These are phyloP conservation scores for western clawed frog (Xenopus tropicalis) DNA, from an alignment of 2,113 vertebrate genomes.

Conservation along the genomic window DNA sequence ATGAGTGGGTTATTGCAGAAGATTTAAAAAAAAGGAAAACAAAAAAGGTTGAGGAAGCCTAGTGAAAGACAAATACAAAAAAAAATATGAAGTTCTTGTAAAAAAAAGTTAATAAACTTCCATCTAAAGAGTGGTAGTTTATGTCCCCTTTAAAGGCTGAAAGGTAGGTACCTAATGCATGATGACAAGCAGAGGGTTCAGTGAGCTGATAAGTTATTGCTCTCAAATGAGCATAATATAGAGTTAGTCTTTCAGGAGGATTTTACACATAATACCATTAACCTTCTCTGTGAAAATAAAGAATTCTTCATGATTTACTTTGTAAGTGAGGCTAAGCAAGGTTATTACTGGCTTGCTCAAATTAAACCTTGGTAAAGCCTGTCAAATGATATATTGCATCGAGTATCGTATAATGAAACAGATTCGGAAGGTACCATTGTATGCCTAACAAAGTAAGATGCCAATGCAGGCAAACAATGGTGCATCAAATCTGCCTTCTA, in stretches of 20 bases:
- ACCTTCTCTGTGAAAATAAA: neutral
- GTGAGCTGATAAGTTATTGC: no score
- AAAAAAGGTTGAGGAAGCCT: no score
- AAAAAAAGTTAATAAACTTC: no score
- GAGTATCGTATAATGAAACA: neutral
- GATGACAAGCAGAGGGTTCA: no score
- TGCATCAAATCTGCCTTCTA: neutral
- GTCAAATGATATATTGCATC: neutral
- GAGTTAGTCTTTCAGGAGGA: neutral
- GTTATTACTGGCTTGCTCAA: slow-evolving; percentile 18
- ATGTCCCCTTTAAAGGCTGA: no score
- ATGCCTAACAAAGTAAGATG: no score
- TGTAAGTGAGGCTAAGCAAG: neutral
- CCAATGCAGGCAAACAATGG: neutral
- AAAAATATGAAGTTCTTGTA: no score
- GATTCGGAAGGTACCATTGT: neutral
- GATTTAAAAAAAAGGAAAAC: no score
- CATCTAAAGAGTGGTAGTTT: no score
- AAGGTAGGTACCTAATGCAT: no score
- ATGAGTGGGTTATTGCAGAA: no score
- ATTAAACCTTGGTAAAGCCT: slow-evolving; percentile 14
- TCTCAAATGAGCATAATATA: neutral
- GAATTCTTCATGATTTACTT: neutral
- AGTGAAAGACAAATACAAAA: no score
- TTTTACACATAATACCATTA: neutral